Evolutionary conservation across 2,113 vertebrate genomes (phyloP), one percentile per base, ranked within the genome.

Genomic region (Pao palembangensis): DNA sequence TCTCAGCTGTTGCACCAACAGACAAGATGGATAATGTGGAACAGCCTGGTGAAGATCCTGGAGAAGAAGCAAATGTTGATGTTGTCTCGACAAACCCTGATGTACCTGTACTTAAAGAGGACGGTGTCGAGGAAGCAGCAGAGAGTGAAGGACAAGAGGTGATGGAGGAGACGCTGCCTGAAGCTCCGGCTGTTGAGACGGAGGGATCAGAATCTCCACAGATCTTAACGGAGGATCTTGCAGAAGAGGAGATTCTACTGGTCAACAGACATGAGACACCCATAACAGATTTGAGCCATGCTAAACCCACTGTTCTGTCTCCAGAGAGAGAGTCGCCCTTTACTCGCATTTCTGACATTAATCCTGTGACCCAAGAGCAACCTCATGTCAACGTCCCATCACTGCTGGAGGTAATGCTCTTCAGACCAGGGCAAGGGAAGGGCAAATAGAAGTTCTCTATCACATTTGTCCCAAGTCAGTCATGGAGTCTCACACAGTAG

Each of bases 241-340:
- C 70, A 16, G 76, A 87, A 17, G 86, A 85, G 17, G 83, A 89
- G 42, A 78, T 90, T 19, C 21, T 91, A 51, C 61, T 85, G 41
- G 83, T 88, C 42, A 67, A 69, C 56, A 7, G 50, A 41, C 57
- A 76, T 0, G 28, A 56, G 44, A 31, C 20, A 47, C 21, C 63
- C 12, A 51, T 57, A 13, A 68, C 34, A 28, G 61, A 76, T 48
- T 21, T 60, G 16, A 76, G 11, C 16, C 55, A 75, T 20, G 47
- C 28, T 8, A 43, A 80, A 19, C 75, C 88, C 1, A 89, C 83
- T 0, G 28, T 68, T 7, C 53, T 79, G n/a, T 87, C 83, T 58
- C 84, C 88, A 61, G 83, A 84, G 61, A 73, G 23, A 51, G 86
- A 88, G 55, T 83, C 73, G 0, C 73, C 83, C 46, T 88, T 89